A percentile compares a stretch with the other conserved stretches of the same genome.
These are phyloP conservation scores for Tauraco erythrolophus DNA, from an alignment of 2,113 vertebrate species.

Conservation along the genomic window DNA sequence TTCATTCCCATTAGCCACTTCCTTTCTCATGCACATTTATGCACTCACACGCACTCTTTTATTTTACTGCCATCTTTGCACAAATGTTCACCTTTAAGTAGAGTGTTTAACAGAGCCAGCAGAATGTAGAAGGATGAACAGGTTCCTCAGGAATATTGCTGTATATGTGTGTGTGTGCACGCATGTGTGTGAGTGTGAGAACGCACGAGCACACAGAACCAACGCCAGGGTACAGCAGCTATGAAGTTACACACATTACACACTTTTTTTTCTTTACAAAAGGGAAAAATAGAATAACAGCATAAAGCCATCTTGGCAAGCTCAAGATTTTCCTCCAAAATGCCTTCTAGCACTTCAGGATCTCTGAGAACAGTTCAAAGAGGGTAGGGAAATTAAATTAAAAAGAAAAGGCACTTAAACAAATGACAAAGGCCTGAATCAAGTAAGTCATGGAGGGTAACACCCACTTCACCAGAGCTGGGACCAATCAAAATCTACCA, in stretches of 20 bases:
- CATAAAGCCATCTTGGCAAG: slow-evolving; percentile 68
- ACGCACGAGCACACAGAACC: slow-evolving; percentile 52
- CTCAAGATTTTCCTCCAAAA: slow-evolving; percentile 72
- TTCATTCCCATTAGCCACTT: not conserved
- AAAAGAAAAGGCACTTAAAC: slow-evolving; percentile 82
- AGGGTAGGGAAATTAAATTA: slow-evolving; percentile 9
- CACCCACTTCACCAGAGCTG: slow-evolving; percentile 71
- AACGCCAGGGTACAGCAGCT: slow-evolving; percentile 67
- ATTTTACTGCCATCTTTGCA: slow-evolving; percentile 31
- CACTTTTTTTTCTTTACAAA: slow-evolving; percentile 49
- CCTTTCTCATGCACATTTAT: not conserved
- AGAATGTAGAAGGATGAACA: not conserved
- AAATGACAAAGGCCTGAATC: slow-evolving; percentile 83
- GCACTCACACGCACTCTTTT: slow-evolving; percentile 10
- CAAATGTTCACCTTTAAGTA: not conserved
- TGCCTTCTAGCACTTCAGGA: slow-evolving; percentile 72
- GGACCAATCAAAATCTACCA: slow-evolving; percentile 66
- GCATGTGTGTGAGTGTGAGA: not conserved
- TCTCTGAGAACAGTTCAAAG: slow-evolving; percentile 75
- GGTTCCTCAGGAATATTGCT: slow-evolving; percentile 34
- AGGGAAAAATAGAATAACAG: slow-evolving; percentile 64
- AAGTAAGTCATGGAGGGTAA: slow-evolving; percentile 73
- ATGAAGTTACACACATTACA: slow-evolving; percentile 44
- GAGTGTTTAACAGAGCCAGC: not conserved
- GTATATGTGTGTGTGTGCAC: not conserved